Percentiles rank a stretch among this genome's conserved stretches.
Conservation (phyloP, 2,797 vertebrate genomes). For the Monodelphis domestica region DNA sequence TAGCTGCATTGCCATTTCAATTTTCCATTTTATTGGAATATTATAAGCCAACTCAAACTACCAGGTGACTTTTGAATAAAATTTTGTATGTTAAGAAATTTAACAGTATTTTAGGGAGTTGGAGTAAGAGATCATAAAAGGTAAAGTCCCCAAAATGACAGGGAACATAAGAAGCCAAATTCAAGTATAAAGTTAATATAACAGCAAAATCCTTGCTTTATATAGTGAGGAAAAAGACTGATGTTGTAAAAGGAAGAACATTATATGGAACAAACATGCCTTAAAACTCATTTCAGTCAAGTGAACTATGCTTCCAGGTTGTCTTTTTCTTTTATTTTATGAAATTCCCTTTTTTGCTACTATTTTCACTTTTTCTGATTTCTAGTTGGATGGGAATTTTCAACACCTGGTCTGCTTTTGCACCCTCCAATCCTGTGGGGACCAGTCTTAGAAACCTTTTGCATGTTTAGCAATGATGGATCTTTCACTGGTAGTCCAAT, state of each 20-base stretch:
- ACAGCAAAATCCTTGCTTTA: neutral
- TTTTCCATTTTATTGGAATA: neutral
- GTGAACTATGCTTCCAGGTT: neutral
- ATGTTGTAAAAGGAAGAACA: neutral
- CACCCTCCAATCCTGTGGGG: neutral
- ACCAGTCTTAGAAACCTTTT: neutral
- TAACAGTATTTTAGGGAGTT: neutral
- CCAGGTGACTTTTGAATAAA: neutral
- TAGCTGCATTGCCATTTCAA: neutral
- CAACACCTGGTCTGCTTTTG: neutral
- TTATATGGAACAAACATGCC: neutral
- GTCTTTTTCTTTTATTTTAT: neutral
- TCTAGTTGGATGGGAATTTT: neutral
- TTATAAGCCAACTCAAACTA: neutral
- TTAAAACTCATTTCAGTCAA: neutral
- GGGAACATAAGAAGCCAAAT: neutral
- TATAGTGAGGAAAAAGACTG: neutral
- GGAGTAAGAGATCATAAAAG: neutral
- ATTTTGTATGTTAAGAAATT: neutral
- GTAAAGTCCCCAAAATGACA: neutral
- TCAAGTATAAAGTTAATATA: too few species aligned
- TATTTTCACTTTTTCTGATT: neutral
- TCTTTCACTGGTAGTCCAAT: neutral
- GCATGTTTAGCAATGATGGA: neutral
- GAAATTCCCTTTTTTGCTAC: too few species aligned